Evolutionary conservation across 1,140 invertebrate species (phyloP).

Genomic region (Paralvinella palmiformis): DNA sequence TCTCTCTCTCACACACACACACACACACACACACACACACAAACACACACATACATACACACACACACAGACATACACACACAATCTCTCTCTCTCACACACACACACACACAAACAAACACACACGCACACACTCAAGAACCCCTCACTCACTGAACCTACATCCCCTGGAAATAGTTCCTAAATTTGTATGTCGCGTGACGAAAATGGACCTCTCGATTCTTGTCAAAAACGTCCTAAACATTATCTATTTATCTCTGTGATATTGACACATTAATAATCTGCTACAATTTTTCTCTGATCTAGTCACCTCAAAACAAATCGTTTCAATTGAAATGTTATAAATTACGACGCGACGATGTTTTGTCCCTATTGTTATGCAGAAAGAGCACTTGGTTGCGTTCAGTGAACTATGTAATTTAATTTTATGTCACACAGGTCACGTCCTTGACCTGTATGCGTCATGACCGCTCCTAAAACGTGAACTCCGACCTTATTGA

Average conservation of each 20-base stretch:
- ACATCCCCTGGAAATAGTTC: not conserved
- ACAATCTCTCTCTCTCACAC: not conserved
- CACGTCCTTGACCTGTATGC: too few relatives aligned
- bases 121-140: not conserved
- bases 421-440: too few relatives aligned
- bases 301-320: not conserved
- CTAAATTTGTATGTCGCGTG: not conserved
- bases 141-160: not conserved
- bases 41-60: not conserved
- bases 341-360: too few relatives aligned
- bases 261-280: too few relatives aligned
- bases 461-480: too few relatives aligned
- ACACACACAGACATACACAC: not conserved
- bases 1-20: not conserved
- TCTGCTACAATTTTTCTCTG: not conserved
- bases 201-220: too few relatives aligned
- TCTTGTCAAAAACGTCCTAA: too few relatives aligned
- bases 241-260: too few relatives aligned
- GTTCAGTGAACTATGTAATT: not conserved
- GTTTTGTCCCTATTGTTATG: too few relatives aligned
- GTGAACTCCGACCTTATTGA: not conserved
- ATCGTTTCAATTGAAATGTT: too few relatives aligned
- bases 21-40: not conserved
- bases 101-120: not conserved
- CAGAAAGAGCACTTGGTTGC: not conserved